Conservation (phyloP, 2,888 invertebrate genomes). For the Stenichneumon culpator region DNA sequence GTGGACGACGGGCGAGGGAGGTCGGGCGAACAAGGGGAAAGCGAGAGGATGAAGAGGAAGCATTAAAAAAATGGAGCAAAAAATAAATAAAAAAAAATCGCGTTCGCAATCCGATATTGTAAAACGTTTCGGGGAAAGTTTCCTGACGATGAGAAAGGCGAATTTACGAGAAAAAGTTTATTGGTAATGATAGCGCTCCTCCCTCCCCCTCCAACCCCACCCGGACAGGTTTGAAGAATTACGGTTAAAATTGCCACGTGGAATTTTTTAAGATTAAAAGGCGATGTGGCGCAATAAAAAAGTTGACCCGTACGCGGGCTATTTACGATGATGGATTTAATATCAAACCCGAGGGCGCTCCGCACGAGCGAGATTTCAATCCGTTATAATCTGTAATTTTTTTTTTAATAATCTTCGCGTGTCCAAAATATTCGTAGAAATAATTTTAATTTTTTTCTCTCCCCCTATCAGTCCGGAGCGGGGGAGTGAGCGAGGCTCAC, state of each 20-base stretch:
- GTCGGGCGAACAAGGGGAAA: neutral
- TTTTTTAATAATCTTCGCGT: neutral
- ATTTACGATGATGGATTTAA: constrained; percentile 16
- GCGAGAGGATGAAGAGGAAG: constrained; percentile 14
- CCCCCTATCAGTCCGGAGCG: neutral
- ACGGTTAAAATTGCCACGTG: constrained; percentile 7
- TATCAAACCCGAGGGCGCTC: neutral
- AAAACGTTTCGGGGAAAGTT: constrained; percentile 65
- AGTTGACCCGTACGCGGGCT: neutral
- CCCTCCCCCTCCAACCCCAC: neutral
- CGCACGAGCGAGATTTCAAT: neutral
- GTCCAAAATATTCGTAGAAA: neutral
- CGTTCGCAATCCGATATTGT: constrained; percentile 59
- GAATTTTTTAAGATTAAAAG: constrained; percentile 15
- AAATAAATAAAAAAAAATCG: constrained; percentile 29
- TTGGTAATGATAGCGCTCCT: neutral
- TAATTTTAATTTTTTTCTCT: neutral
- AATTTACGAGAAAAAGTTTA: constrained; percentile 64
- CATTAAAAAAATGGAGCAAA: too few species aligned
- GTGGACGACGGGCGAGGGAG: constrained; percentile 29
- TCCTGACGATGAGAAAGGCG: constrained; percentile 60
- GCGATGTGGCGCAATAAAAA: constrained; percentile 18
- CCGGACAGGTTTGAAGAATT: constrained; percentile 19
- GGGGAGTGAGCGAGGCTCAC: neutral
- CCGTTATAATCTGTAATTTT: constrained; percentile 4